Percentiles rank a stretch among this genome's conserved stretches.
Conservation (phyloP, 92 coral and sea anemone species). For the Palythoa grandiflora region DNA sequence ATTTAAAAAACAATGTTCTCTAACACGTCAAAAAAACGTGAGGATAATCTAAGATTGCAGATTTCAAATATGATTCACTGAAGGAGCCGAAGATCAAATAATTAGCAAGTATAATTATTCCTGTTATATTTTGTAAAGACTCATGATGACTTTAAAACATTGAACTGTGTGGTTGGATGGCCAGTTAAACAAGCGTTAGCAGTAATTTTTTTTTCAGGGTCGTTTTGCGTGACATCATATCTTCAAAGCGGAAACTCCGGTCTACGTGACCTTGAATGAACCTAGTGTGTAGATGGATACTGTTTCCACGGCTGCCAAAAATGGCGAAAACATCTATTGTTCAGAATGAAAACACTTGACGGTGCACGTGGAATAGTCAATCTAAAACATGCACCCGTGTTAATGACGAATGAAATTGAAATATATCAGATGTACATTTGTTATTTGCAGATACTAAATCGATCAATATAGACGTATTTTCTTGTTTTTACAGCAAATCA, state of each 20-base stretch:
- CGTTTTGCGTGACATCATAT: slow-evolving; percentile 14
- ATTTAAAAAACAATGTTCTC: too few relatives aligned
- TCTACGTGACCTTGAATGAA: slow-evolving; percentile 25
- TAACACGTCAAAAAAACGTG: too few relatives aligned
- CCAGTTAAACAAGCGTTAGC: neutral
- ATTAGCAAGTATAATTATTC: too few relatives aligned
- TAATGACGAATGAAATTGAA: too few relatives aligned
- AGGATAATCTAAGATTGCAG: too few relatives aligned
- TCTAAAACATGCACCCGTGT: neutral
- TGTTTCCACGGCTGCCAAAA: slow-evolving; percentile 11
- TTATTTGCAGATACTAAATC: neutral
- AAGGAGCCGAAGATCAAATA: too few relatives aligned
- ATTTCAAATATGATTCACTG: too few relatives aligned
- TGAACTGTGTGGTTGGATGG: neutral
- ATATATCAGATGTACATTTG: neutral
- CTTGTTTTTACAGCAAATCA: neutral
- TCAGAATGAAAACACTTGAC: neutral
- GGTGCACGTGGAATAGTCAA: slow-evolving; percentile 3
- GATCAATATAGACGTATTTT: neutral
- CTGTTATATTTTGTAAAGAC: neutral
- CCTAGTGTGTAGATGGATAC: neutral
- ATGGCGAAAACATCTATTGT: slow-evolving; percentile 25
- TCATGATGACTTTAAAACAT: too few relatives aligned
- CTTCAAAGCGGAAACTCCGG: neutral
- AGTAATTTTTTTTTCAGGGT: neutral